Percentiles rank a stretch among this genome's conserved stretches.
These are phyloP conservation scores for Crax fasciolata DNA, from an alignment of 2,797 vertebrate genomes.

Conservation along the genomic window DNA sequence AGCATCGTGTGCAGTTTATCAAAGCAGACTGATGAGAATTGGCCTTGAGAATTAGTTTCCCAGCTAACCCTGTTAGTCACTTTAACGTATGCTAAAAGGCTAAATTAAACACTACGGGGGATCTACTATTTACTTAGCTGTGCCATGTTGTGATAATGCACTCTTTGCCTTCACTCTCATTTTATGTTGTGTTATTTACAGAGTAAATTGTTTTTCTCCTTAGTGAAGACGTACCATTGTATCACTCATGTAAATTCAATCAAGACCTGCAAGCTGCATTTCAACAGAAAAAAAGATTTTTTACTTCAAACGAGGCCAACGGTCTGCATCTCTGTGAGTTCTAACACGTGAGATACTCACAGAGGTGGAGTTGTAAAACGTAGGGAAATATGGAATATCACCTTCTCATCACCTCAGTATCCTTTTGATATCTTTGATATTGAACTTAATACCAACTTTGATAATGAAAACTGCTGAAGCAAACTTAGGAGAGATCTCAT, in stretches of 20 bases:
- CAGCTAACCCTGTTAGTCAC: not conserved
- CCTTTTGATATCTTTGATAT: not conserved
- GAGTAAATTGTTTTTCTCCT: not conserved
- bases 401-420: not conserved
- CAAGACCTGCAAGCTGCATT: not conserved
- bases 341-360: not conserved
- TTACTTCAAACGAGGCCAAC: not conserved
- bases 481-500: not conserved
- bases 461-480: not conserved
- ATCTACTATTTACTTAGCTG: constrained; percentile 22
- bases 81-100: constrained; percentile 23
- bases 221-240: not conserved
- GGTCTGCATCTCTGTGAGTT: not conserved
- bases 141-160: not conserved
- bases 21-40: not conserved
- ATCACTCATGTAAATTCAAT: not conserved
- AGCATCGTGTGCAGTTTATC: not conserved
- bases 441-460: not conserved
- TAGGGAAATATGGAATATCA: not conserved
- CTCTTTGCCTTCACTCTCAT: not conserved
- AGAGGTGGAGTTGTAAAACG: not conserved
- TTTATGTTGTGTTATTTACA: constrained; percentile 22
- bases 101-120: not conserved
- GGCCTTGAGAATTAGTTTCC: constrained; percentile 38
- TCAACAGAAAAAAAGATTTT: not conserved